Percentiles rank a stretch among this genome's conserved stretches.
These are phyloP conservation scores for Heloderma charlesbogerti DNA, from an alignment of 2,113 vertebrate species.

Conservation along the genomic window DNA sequence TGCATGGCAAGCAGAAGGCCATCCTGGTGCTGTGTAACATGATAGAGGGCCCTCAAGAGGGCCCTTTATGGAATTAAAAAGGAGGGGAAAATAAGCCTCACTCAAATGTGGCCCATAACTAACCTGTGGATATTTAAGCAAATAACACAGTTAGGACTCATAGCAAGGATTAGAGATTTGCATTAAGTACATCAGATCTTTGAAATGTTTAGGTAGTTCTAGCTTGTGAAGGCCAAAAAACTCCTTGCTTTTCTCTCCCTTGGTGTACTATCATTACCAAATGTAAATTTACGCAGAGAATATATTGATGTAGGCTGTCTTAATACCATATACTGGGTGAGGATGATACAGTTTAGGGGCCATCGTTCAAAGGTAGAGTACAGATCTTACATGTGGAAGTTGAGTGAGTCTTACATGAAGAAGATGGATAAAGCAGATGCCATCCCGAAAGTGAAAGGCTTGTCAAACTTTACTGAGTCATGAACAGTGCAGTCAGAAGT, in stretches of 20 bases:
- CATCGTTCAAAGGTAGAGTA: not conserved
- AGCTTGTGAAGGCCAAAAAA: conserved; percentile 26
- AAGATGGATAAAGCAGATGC: too few relatives aligned
- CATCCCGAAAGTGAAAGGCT: too few relatives aligned
- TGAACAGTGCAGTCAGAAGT: too few relatives aligned
- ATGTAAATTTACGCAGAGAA: not conserved
- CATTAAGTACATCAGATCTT: conserved; percentile 17
- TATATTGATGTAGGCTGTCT: not conserved
- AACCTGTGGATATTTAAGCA: conserved; percentile 46
- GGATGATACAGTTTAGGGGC: not conserved
- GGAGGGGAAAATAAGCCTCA: conserved; percentile 16
- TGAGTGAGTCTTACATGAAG: too few relatives aligned
- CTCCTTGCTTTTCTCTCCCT: conserved; percentile 26
- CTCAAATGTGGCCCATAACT: conserved; percentile 38
- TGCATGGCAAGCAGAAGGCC: not conserved
- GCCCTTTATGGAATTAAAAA: conserved; percentile 26
- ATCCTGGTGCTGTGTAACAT: not conserved
- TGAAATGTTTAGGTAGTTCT: conserved; percentile 30
- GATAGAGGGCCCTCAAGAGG: not conserved
- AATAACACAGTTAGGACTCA: conserved; percentile 30
- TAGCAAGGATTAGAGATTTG: conserved; percentile 6
- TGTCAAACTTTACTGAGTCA: too few relatives aligned
- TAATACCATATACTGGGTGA: not conserved
- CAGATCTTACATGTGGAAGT: too few relatives aligned
- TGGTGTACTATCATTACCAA: not conserved